Conservation (phyloP, 2,797 vertebrate genomes). For the Danionella dracula region DNA sequence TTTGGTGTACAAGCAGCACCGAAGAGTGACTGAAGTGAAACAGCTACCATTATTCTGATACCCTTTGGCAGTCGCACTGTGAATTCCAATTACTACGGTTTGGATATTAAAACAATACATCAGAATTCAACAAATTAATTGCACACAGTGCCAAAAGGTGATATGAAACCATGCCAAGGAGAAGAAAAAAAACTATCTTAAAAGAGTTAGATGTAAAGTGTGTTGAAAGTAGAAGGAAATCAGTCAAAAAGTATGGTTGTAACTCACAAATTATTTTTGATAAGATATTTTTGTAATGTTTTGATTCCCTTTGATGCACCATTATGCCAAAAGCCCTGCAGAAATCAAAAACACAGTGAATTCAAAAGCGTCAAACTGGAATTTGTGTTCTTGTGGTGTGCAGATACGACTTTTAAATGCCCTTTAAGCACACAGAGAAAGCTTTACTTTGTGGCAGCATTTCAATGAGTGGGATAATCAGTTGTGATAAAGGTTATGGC, state of each 20-base stretch:
- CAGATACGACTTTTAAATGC: constrained; percentile 24
- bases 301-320: constrained; percentile 5
- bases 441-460: constrained; percentile 41
- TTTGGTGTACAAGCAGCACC: constrained; percentile 17
- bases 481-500: constrained; percentile 50
- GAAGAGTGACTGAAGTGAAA: constrained; percentile 22
- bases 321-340: constrained; percentile 15
- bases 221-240: not conserved
- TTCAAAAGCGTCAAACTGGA: not conserved
- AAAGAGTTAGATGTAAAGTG: not conserved
- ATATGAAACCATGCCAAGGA: constrained; percentile 8
- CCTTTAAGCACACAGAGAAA: constrained; percentile 33
- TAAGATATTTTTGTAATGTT: not conserved
- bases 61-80: constrained; percentile 2
- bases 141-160: constrained; percentile 6
- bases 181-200: not conserved
- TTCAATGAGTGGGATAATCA: constrained; percentile 43
- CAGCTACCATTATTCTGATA: constrained; percentile 9
- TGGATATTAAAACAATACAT: constrained; percentile 30
- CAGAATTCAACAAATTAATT: constrained; percentile 22
- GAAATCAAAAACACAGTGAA: constrained; percentile 22
- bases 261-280: not conserved
- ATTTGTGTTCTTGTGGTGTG: constrained; percentile 2
- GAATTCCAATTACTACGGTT: constrained; percentile 20
- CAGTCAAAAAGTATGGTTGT: not conserved